Base-by-base conservation (phyloP, 2,113 vertebrate genomes). In the Chaenocephalus aceratus region DNA sequence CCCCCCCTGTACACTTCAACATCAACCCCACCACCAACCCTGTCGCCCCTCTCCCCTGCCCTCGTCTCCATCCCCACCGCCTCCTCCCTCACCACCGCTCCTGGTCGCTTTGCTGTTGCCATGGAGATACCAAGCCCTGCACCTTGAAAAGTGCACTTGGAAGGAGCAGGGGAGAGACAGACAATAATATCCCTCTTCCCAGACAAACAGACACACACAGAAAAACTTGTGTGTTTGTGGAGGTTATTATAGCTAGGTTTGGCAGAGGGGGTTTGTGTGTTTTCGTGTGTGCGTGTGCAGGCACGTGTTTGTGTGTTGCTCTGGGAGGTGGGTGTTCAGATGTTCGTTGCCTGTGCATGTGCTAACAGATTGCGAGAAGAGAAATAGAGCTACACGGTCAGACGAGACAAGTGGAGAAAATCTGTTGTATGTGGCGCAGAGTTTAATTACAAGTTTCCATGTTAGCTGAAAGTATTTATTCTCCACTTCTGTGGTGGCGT, bases 41-140 rank as follows among this genome's bases (percentile, higher is more conserved):
- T 9, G 11, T 64, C 44, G 15, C 72, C 54, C 83, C 53, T 72
- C 80, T 69, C 67, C 53, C 49, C 48, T 41, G 64, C 66, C 36
- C 30, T 51, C 9, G 4, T 66, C 74, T 77, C 75, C 69, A 14
- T 62, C 70, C 72, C 79, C 58, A 6, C 72, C 84, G 14, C 79
- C 78, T 72, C 75, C 84, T 64, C 77, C 79, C 74, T 64, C 62
- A 5, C 83, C 41, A 76, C 80, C 15, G 56, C 77, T 92, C 84
- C 79, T 88, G 83, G 89, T 92, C 48, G 89, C 90, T 91, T 83
- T 85, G 75, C 87, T 91, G 94, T 95, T 95, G 88, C 94, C 89
- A 95, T 95, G 95, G 94, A 74, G 88, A 95, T 95, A 93, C 93
- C 94, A 95, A 94, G 94, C 94, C 94, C 94, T 91, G 92, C 86